Conservation (phyloP, 2,797 vertebrate genomes). For the Poeciliopsis infans region DNA sequence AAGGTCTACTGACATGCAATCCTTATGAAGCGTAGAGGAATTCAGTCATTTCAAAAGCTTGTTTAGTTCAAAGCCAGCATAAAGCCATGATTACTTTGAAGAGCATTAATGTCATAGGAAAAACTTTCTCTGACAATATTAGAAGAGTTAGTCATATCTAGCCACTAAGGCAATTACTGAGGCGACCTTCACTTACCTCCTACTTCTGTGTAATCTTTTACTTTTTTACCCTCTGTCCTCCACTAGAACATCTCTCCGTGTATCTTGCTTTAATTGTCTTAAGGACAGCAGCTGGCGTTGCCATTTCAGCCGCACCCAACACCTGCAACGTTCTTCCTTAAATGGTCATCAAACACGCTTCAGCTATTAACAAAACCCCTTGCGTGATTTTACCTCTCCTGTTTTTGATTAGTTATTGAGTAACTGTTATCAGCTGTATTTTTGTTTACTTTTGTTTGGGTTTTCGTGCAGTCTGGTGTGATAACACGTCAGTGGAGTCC, state of each 20-base stretch:
- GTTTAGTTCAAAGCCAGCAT: neutral
- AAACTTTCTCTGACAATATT: too few species aligned
- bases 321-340: neutral
- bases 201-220: neutral
- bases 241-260: slow-evolving; percentile 12
- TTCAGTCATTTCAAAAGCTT: neutral
- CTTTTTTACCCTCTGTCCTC: neutral
- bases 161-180: neutral
- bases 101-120: neutral
- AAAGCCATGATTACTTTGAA: neutral
- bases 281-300: slow-evolving; percentile 48
- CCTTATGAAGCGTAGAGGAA: neutral
- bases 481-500: slow-evolving; percentile 18
- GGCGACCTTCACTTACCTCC: neutral
- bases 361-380: neutral
- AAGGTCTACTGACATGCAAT: neutral
- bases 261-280: slow-evolving; percentile 32
- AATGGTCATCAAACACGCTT: neutral
- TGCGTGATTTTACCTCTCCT: neutral
- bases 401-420: neutral
- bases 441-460: neutral
- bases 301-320: slow-evolving; percentile 48
- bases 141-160: neutral
- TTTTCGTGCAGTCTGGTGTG: slow-evolving; percentile 1
- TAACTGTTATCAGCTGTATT: neutral